These are phyloP conservation scores for Drosophila merina DNA, from an alignment of 2,888 invertebrate genomes.

Conservation along the genomic window DNA sequence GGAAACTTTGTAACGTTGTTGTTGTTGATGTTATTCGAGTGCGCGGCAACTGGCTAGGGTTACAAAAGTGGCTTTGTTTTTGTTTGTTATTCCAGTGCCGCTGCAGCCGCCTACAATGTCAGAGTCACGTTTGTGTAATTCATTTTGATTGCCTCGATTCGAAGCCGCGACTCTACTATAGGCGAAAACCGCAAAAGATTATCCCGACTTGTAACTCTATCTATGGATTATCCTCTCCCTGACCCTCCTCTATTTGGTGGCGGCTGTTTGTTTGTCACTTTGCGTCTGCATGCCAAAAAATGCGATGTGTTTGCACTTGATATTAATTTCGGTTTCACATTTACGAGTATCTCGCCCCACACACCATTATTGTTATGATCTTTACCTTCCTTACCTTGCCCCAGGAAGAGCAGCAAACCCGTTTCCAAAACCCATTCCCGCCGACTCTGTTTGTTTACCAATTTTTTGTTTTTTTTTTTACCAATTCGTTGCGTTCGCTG, in stretches of 20 bases:
- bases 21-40: constrained; percentile 61
- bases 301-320: constrained; percentile 36
- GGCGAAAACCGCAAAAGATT: constrained; percentile 30
- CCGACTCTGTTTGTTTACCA: constrained; percentile 21
- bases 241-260: too few species aligned
- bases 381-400: constrained; percentile 23
- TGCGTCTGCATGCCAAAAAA: constrained; percentile 41
- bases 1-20: constrained; percentile 55
- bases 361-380: constrained; percentile 11
- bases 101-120: constrained; percentile 10
- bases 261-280: constrained; percentile 42
- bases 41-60: constrained; percentile 52
- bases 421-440: constrained; percentile 16
- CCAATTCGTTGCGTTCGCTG: constrained; percentile 10
- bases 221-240: too few species aligned
- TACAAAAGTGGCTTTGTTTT: constrained; percentile 40
- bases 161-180: neutral
- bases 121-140: constrained; percentile 36
- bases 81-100: constrained; percentile 24
- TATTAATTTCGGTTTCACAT: constrained; percentile 36
- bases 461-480: constrained; percentile 3
- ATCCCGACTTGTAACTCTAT: constrained; percentile 31
- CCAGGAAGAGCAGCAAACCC: constrained; percentile 38
- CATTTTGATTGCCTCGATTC: constrained; percentile 27
- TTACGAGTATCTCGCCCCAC: neutral